Percentiles rank a stretch among this genome's conserved stretches.
Evolutionary conservation across 1,140 invertebrate species (phyloP).

Genomic region (Brachionus rubens): DNA sequence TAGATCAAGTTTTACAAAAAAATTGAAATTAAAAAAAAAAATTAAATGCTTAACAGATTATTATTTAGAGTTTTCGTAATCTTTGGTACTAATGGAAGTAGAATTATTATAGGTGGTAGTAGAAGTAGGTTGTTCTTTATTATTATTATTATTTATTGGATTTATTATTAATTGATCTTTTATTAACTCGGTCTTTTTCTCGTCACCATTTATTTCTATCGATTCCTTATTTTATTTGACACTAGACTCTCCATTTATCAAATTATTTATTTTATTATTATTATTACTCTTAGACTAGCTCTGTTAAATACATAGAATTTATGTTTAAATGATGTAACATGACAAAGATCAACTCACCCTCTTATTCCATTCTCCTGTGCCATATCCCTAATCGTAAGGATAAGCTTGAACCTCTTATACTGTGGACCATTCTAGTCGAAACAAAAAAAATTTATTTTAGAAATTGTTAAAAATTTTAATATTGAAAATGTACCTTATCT

Average conservation of each 20-base stretch:
- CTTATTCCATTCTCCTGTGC: not conserved
- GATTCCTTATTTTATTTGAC: too few species aligned
- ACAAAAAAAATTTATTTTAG: not conserved
- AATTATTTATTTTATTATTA: not conserved
- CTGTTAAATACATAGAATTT: slow-evolving; percentile 25
- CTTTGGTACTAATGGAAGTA: not conserved
- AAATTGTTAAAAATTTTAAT: too few species aligned
- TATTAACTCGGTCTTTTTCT: too few species aligned
- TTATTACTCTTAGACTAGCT: slow-evolving; percentile 26
- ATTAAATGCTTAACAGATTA: slow-evolving; percentile 39
- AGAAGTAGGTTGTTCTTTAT: not conserved
- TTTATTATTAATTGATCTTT: too few species aligned
- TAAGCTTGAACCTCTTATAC: not conserved
- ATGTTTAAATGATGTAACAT: not conserved
- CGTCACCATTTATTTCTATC: too few species aligned
- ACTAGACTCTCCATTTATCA: slow-evolving; percentile 13
- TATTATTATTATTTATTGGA: too few species aligned
- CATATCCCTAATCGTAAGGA: slow-evolving; percentile 14
- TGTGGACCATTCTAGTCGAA: not conserved
- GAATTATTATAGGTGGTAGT: not conserved
- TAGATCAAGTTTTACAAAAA: not conserved
- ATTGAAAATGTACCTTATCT: too few species aligned
- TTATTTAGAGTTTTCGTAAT: not conserved
- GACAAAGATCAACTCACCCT: slow-evolving; percentile 23
- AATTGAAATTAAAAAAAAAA: slow-evolving; percentile 25